Conservation (phyloP, 2,113 vertebrate species). For the Australoheros scitulus region DNA sequence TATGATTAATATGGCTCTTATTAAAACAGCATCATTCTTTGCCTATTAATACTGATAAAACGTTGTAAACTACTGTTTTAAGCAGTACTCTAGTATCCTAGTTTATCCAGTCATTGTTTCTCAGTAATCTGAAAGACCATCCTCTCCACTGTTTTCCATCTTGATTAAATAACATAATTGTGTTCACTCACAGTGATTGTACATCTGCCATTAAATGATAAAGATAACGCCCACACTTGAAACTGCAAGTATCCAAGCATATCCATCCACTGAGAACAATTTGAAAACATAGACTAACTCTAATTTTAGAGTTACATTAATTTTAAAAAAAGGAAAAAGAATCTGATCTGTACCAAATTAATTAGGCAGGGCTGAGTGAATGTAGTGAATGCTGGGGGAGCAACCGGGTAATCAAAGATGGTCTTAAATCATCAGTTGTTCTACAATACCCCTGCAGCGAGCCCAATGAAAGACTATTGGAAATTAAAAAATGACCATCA, state of each 20-base stretch:
- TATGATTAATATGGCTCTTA: background rate
- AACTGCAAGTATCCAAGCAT: constrained; percentile 22
- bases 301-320: constrained; percentile 60
- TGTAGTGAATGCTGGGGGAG: constrained; percentile 48
- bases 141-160: constrained; percentile 2
- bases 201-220: constrained; percentile 43
- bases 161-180: constrained; percentile 38
- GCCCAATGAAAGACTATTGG: constrained; percentile 45
- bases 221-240: constrained; percentile 37
- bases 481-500: constrained; percentile 60
- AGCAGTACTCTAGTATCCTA: background rate
- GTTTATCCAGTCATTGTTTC: constrained; percentile 14
- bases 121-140: background rate
- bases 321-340: constrained; percentile 33
- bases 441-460: constrained; percentile 41
- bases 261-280: constrained; percentile 30
- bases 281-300: constrained; percentile 37
- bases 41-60: background rate
- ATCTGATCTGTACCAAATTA: constrained; percentile 66
- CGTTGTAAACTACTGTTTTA: background rate
- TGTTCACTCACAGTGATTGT: constrained; percentile 23
- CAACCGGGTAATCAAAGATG: constrained; percentile 62
- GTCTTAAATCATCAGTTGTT: constrained; percentile 64
- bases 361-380: constrained; percentile 54
- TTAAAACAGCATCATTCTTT: background rate